phyloP scores from a whole-genome alignment of 2,113 vertebrate genomes.

The Macquaria australasica region DNA sequence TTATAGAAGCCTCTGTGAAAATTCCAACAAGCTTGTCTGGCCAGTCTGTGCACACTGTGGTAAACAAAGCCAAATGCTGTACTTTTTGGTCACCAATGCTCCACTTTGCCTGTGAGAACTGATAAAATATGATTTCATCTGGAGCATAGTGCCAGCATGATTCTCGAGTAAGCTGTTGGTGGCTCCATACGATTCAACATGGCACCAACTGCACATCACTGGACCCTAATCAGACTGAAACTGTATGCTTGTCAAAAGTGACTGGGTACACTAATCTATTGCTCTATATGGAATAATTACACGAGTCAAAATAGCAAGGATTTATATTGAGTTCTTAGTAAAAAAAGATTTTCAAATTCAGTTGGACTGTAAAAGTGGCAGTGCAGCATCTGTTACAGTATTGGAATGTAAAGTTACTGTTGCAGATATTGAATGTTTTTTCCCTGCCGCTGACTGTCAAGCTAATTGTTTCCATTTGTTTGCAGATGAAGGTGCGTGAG shows the following conservation, averaged over 20 bases:
- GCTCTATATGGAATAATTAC: neutral
- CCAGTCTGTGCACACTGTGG: neutral
- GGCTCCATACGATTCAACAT: neutral
- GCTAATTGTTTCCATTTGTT: neutral
- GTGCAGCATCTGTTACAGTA: neutral
- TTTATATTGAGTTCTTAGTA: neutral
- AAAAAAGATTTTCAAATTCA: neutral
- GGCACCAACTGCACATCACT: neutral
- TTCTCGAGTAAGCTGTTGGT: neutral
- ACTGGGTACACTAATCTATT: neutral
- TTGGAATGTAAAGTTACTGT: neutral
- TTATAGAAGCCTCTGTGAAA: neutral
- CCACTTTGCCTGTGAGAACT: neutral
- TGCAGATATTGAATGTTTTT: neutral
- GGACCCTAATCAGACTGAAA: neutral
- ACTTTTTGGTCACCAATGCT: neutral
- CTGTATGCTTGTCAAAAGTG: neutral
- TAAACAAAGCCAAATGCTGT: no score
- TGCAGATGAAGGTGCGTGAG: slow-evolving; percentile 71
- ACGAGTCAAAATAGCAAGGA: neutral
- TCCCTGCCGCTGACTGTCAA: neutral
- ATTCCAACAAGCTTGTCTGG: neutral
- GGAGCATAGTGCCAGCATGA: neutral
- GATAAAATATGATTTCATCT: neutral
- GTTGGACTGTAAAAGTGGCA: neutral